Evolutionary conservation across 2,888 invertebrate species (phyloP), one percentile per base, ranked within the genome.

Genomic region (Eupeodes latifasciatus): DNA sequence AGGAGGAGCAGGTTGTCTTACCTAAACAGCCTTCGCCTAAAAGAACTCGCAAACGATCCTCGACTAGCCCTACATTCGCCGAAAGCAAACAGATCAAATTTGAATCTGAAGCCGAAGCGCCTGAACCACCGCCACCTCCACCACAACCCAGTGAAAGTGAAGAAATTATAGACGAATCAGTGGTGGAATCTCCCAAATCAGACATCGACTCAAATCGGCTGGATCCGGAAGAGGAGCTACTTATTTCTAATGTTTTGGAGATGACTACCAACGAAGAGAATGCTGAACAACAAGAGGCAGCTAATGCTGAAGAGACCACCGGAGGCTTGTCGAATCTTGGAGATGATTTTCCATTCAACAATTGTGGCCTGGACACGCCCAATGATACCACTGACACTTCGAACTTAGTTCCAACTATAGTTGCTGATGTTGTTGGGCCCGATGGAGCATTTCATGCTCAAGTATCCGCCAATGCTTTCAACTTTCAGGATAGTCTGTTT

Each of bases 161-260:
- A 77, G 77, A 74, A 69, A 76, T 64, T 16, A 27, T 49, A 3
- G 77, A 81, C 0, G 66, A 69, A 47, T 57, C 55, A 2, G n/a
- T 44, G 12, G 75, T 62, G 16, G 55, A 69, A 19, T 88, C 84
- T 27, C 81, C 84, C 34, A 83, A 88, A 78, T 84, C 87, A 16
- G 76, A 72, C 62, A 71, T 36, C 16, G 85, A 85, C n/a, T 81
- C 81, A 0, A 84, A 72, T 69, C 87, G 84, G 19, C 69, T 88
- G 62, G 87, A 81, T 47, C 44, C 81, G 19, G 88, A 88, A 53
- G 88, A 84, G 40, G 88, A 88, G 59, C 40, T 88, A 34, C 67
- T 88, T 10, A 88, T 88, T 71, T 85, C 88, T 16, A 88, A 88
- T 76, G 88, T 88, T n/a, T 75, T 88, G 9, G 85, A 88, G 49